phyloP scores from a whole-genome alignment of 2,113 vertebrate genomes.

The Ctenomys sociabilis region DNA sequence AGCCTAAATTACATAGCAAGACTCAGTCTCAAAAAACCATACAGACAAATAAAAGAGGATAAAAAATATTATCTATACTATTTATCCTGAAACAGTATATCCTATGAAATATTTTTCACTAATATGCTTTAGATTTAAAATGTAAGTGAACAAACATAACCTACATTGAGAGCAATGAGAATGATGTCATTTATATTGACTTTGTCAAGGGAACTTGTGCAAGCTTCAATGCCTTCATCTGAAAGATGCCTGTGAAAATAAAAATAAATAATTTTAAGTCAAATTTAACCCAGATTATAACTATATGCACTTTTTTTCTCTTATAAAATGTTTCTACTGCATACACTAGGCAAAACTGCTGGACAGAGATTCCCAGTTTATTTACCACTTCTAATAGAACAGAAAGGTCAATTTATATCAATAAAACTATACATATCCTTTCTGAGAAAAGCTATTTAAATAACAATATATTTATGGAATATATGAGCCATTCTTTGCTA shows the following conservation, averaged over 20 bases:
- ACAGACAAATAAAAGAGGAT: not conserved
- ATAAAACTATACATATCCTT: constrained; percentile 22
- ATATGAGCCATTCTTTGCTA: not conserved
- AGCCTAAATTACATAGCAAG: not conserved
- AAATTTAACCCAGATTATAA: constrained; percentile 62
- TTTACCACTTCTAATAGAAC: constrained; percentile 29
- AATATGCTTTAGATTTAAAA: constrained; percentile 51
- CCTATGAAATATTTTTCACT: constrained; percentile 44
- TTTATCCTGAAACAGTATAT: constrained; percentile 61
- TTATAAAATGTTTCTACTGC: not conserved
- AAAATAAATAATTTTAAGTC: constrained; percentile 73
- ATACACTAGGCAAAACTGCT: constrained; percentile 3
- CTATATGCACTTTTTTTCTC: constrained; percentile 46
- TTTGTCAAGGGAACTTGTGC: constrained; percentile 91
- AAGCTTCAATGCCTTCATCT: constrained; percentile 95
- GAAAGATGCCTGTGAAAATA: constrained; percentile 93
- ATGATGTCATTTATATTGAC: constrained; percentile 91
- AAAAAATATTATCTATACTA: constrained; percentile 31
- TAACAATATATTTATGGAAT: not conserved
- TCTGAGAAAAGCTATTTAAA: constrained; percentile 45
- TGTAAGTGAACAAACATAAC: constrained; percentile 83
- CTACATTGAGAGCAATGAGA: constrained; percentile 95
- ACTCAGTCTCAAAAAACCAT: not conserved
- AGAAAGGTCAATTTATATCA: not conserved
- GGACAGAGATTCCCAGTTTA: not conserved